These are phyloP conservation scores for Brachyistius frenatus DNA, from an alignment of 2,113 vertebrate genomes.

Conservation along the genomic window DNA sequence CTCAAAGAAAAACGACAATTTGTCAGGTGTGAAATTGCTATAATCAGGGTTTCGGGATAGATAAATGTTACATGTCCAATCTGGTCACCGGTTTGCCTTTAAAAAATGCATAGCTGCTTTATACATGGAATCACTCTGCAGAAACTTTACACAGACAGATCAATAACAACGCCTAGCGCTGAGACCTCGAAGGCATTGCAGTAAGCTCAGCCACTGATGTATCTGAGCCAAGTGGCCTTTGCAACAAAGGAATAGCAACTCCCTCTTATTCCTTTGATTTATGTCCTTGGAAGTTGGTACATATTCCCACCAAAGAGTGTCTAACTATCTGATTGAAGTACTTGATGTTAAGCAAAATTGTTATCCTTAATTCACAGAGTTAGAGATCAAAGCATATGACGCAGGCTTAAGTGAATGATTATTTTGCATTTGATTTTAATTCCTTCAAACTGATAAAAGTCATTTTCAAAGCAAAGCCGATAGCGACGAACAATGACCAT, in stretches of 20 bases:
- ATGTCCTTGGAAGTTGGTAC: constrained; percentile 73
- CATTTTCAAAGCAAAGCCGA: constrained; percentile 12
- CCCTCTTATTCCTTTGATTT: constrained; percentile 76
- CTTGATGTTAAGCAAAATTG: constrained; percentile 73
- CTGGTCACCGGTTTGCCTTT: constrained; percentile 55
- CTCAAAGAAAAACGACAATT: constrained; percentile 33
- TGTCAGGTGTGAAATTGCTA: constrained; percentile 66
- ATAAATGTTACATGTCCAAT: constrained; percentile 72
- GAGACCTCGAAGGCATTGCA: constrained; percentile 75
- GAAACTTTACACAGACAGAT: constrained; percentile 83
- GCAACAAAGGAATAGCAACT: constrained; percentile 75
- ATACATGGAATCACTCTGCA: constrained; percentile 74
- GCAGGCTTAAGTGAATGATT: constrained; percentile 54
- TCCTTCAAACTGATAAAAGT: constrained; percentile 49
- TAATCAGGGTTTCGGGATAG: constrained; percentile 57
- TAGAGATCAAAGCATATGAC: constrained; percentile 63
- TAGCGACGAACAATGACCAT: neutral
- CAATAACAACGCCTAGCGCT: constrained; percentile 74
- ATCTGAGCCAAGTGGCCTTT: constrained; percentile 78
- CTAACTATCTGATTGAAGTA: constrained; percentile 67
- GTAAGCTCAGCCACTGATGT: constrained; percentile 75
- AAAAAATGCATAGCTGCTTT: constrained; percentile 77
- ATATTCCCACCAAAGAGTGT: constrained; percentile 72
- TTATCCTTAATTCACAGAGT: constrained; percentile 70
- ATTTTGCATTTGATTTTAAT: constrained; percentile 66